Evolutionary conservation across 2,113 vertebrate species (phyloP).

Genomic region (Pithys albifrons): DNA sequence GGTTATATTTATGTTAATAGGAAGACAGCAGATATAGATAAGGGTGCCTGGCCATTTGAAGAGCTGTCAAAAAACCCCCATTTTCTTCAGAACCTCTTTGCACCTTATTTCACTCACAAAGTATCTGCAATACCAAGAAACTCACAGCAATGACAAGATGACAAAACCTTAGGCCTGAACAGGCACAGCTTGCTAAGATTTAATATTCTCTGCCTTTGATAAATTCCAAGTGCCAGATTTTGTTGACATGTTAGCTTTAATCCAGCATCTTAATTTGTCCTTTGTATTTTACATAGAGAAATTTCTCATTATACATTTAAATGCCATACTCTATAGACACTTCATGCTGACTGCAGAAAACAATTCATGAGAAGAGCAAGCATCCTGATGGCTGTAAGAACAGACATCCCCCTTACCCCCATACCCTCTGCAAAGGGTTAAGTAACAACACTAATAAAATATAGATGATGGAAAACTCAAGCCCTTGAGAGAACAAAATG

Average conservation of each 20-base stretch:
- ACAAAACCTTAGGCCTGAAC: background rate
- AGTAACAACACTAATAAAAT: slow-evolving; percentile 67
- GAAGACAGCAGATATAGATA: background rate
- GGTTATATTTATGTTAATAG: background rate
- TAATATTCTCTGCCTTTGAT: background rate
- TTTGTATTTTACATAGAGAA: background rate
- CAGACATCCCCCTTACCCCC: background rate
- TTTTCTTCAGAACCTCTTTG: background rate
- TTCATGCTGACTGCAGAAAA: background rate
- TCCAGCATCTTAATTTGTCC: background rate
- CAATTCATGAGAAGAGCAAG: background rate
- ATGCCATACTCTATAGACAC: background rate
- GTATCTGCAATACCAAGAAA: background rate
- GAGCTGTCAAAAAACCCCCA: background rate
- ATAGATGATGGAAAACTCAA: slow-evolving; percentile 70
- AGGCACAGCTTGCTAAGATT: background rate
- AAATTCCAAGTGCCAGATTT: background rate
- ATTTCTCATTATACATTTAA: background rate
- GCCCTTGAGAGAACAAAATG: slow-evolving; percentile 19
- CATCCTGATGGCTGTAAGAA: background rate
- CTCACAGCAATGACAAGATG: background rate
- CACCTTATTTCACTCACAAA: background rate
- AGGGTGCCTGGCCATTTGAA: background rate
- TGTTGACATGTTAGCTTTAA: background rate
- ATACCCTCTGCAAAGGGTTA: slow-evolving; percentile 29